Evolutionary conservation across 35 echinoderm and acorn worm genomes (phyloP).

Genomic region (Ophioderma brevispina): DNA sequence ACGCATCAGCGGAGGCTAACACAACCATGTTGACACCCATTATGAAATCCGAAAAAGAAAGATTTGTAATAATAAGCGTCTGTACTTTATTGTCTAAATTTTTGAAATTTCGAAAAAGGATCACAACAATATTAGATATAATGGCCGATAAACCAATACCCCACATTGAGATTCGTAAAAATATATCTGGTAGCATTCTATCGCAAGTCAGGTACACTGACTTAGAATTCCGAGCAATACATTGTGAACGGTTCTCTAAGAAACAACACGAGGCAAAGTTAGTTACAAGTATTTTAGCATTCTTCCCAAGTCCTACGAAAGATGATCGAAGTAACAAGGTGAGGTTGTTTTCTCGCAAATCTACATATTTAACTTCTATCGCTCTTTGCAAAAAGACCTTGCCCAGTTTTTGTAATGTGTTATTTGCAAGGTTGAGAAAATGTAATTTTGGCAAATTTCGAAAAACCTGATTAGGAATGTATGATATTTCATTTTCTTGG

Average conservation of each 20-base stretch:
- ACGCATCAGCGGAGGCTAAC: conserved; percentile 3
- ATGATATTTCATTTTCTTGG: background rate
- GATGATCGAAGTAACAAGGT: background rate
- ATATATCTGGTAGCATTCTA: background rate
- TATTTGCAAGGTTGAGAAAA: background rate
- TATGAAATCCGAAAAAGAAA: conserved; percentile 20
- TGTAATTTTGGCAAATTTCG: background rate
- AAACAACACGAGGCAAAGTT: background rate
- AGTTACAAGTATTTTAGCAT: background rate
- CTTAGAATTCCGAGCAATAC: background rate
- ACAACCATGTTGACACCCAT: conserved; percentile 33
- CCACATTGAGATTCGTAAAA: conserved; percentile 27
- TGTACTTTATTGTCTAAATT: background rate
- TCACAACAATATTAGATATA: background rate
- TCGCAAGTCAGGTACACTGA: background rate
- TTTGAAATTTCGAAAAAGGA: background rate
- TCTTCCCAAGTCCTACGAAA: background rate
- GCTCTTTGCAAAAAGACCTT: background rate
- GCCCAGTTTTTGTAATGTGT: background rate
- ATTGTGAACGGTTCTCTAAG: background rate
- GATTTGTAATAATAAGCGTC: background rate
- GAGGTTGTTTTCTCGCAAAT: background rate
- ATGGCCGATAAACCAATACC: conserved; percentile 19
- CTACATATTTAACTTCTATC: background rate
- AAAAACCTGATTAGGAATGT: background rate